phyloP scores from a whole-genome alignment of 2,888 invertebrate genomes.

The Odontocolon sp. region DNA sequence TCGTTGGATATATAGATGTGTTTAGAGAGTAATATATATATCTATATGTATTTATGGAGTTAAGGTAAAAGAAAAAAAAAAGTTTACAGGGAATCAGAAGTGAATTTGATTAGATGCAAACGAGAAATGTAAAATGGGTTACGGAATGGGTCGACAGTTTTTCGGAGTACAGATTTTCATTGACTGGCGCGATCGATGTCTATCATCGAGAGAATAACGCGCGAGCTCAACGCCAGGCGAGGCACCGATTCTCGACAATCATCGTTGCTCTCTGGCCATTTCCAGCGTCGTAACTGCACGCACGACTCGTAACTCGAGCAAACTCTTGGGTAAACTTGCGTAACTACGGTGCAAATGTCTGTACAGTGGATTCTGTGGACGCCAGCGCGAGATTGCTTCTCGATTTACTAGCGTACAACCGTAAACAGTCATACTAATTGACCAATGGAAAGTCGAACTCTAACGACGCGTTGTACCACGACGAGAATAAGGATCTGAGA shows the following conservation, averaged over 20 bases:
- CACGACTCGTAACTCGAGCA: conserved; percentile 36
- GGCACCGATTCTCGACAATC: conserved; percentile 31
- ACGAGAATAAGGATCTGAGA: background rate
- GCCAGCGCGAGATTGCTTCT: conserved; percentile 6
- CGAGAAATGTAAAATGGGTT: background rate
- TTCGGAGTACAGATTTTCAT: background rate
- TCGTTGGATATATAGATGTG: conserved; percentile 34
- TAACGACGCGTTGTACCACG: conserved; percentile 61
- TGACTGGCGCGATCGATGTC: conserved; percentile 5
- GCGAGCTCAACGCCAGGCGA: background rate
- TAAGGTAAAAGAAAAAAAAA: background rate
- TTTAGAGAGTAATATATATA: background rate
- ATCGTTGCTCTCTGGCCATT: conserved; percentile 26
- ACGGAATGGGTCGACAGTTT: background rate
- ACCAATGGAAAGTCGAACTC: conserved; percentile 73
- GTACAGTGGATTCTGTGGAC: background rate
- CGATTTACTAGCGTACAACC: conserved; percentile 57
- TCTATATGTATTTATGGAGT: conserved; percentile 14
- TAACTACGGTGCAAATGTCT: conserved; percentile 23
- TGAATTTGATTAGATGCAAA: conserved; percentile 30
- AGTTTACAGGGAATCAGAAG: background rate
- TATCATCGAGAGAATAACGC: background rate
- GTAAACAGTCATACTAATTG: conserved; percentile 75
- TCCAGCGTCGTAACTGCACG: conserved; percentile 28
- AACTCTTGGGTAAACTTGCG: conserved; percentile 44